Conservation (phyloP, 1,140 invertebrate species). For the Latrodectus geometricus region DNA sequence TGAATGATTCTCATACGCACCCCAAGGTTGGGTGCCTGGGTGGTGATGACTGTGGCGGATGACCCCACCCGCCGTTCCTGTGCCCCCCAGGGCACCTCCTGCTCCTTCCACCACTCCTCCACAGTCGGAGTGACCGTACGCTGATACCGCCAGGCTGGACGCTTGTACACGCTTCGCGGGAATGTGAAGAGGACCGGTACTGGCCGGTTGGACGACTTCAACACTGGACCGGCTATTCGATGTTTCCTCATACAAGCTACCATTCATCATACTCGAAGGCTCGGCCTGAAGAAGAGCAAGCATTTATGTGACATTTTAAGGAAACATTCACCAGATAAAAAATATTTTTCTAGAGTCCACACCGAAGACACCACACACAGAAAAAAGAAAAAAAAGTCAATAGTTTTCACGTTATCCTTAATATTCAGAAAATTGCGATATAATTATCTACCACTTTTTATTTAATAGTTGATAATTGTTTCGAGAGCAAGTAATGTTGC, state of each 20-base stretch:
- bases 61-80: conserved; percentile 74
- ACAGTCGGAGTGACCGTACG: conserved; percentile 66
- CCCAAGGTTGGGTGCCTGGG: conserved; percentile 74
- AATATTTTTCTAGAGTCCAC: not conserved
- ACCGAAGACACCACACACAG: not conserved
- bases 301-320: conserved; percentile 23
- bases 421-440: not conserved
- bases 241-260: conserved; percentile 60
- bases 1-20: conserved; percentile 74
- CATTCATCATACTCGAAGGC: conserved; percentile 55
- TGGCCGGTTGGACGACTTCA: conserved; percentile 45
- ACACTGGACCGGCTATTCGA: conserved; percentile 60
- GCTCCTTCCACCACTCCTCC: conserved; percentile 65
- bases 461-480: not conserved
- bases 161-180: conserved; percentile 79
- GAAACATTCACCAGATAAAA: not conserved
- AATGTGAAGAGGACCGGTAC: conserved; percentile 78
- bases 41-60: conserved; percentile 75
- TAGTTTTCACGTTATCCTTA: not conserved
- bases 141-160: conserved; percentile 68
- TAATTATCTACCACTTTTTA: not conserved
- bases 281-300: conserved; percentile 39
- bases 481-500: not conserved
- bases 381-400: not conserved
- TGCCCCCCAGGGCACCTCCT: conserved; percentile 41